Base-by-base conservation (phyloP, 2,888 invertebrate genomes). In the Pimpla rufipes region DNA sequence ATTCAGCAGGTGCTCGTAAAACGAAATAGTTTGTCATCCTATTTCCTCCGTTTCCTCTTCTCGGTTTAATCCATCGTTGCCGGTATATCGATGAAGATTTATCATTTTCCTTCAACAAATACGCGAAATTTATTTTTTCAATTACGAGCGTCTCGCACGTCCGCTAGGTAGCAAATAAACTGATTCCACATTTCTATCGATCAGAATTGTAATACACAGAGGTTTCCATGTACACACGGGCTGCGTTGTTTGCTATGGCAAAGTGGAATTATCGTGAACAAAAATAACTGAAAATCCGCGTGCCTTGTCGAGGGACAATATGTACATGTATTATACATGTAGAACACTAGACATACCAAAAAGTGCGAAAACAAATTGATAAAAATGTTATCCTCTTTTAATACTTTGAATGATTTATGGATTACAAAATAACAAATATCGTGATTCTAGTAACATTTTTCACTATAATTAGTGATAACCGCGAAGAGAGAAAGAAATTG, bases 101-200 rank as follows among this genome's bases (percentile, higher is more conserved):
- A 18, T 55, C 23, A 71, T 77, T 81, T 71, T 59, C 66, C 45
- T 42, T 45, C 62, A 11, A 16, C 62, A 70, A 80, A 80, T 70
- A 75, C 7, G 18, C 18, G 57, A 23, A 13, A 74, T 18, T 40
- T 81, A 42, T 81, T 67, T 77, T 57, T 77, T 59, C 59, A 42
- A 74, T 78, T 74, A 62, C 42, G 64, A 66, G 11, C 66, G 79
- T 47, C 16, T 59, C n/a, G 7, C 8, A 16, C 55, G 45, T 40
- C 8, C 47, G 16, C 35, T 21, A 47, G 16, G 23, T n/a, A 16
- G 77, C 35, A 79, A 80, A 77, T 40, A 73, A 59, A 62, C 37
- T 40, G 66, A 40, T 71, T 29, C 57, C 50, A 67, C 64, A 29
- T 75, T 64, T 62, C 16, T 37, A 13, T 8, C 62, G 62, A 62